Percentiles rank a stretch among this genome's conserved stretches.
Evolutionary conservation across 2,797 vertebrate species (phyloP).

Genomic region (Triplophysa bombifrons): DNA sequence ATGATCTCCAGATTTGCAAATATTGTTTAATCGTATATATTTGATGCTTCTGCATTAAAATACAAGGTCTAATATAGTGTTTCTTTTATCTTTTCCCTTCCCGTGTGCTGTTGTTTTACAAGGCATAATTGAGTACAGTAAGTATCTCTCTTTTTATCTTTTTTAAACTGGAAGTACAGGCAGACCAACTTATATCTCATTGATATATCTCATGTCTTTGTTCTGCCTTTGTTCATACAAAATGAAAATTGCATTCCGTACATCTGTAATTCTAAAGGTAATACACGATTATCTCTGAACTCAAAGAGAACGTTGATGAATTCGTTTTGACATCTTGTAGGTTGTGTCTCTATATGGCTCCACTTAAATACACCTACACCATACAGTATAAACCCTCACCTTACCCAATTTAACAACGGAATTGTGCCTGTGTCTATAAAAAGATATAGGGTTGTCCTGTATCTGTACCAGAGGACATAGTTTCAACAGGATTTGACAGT

Average conservation of each 20-base stretch:
- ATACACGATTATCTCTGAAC: background rate
- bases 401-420: background rate
- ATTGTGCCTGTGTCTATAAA: background rate
- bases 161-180: slow-evolving; percentile 27
- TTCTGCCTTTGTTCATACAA: slow-evolving; percentile 1
- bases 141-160: slow-evolving; percentile 63
- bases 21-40: no score
- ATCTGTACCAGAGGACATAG: background rate
- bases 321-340: background rate
- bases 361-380: background rate
- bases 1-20: no score
- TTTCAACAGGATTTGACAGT: background rate
- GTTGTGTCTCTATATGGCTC: background rate
- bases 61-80: no score
- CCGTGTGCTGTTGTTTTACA: slow-evolving; percentile 53
- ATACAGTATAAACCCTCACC: background rate
- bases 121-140: slow-evolving; percentile 68
- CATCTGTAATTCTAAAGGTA: background rate
- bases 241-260: background rate
- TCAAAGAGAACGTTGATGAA: background rate
- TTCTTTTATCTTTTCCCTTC: slow-evolving; percentile 56
- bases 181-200: background rate
- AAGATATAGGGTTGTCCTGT: background rate
- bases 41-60: no score
- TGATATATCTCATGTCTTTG: slow-evolving; percentile 7